These are phyloP conservation scores for Proctacanthus coquilletti DNA, from an alignment of 1,140 invertebrate genomes.

Conservation along the genomic window DNA sequence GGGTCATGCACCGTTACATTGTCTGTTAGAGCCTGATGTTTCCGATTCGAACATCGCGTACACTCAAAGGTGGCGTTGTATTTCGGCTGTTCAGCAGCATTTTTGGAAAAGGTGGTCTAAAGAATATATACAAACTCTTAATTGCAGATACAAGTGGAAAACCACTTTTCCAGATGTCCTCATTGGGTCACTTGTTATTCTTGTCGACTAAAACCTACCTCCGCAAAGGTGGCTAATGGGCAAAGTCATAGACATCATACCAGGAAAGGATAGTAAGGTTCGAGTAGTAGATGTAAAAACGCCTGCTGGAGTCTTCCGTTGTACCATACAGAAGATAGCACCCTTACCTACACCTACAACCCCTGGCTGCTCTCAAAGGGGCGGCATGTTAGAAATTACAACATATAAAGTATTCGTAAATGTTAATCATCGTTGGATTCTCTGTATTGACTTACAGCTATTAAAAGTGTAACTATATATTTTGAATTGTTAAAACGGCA, in stretches of 20 bases:
- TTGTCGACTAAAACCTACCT: constrained; percentile 6
- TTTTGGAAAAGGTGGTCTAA: constrained; percentile 7
- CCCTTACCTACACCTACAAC: too few species aligned
- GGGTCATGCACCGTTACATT: too few species aligned
- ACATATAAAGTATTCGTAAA: too few species aligned
- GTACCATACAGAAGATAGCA: constrained; percentile 2
- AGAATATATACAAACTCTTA: neutral
- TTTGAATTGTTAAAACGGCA: too few species aligned
- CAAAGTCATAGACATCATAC: neutral
- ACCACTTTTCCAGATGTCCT: neutral
- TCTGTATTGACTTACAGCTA: too few species aligned
- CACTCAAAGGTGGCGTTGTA: neutral
- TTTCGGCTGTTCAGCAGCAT: neutral
- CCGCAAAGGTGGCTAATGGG: constrained; percentile 5
- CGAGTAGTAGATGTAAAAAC: constrained; percentile 3
- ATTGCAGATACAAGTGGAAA: constrained; percentile 4
- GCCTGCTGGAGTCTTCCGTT: too few species aligned
- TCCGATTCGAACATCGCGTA: neutral
- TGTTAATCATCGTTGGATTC: too few species aligned
- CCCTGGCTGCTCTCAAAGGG: too few species aligned
- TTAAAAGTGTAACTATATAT: too few species aligned
- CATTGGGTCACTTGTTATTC: neutral
- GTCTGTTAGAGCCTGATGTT: constrained; percentile 1
- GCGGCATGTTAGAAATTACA: too few species aligned
- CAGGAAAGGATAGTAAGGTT: constrained; percentile 2